Percentiles rank a stretch among this genome's conserved stretches.
Evolutionary conservation across 2,113 vertebrate species (phyloP).

Genomic region (Aspiorhynchus laticeps): DNA sequence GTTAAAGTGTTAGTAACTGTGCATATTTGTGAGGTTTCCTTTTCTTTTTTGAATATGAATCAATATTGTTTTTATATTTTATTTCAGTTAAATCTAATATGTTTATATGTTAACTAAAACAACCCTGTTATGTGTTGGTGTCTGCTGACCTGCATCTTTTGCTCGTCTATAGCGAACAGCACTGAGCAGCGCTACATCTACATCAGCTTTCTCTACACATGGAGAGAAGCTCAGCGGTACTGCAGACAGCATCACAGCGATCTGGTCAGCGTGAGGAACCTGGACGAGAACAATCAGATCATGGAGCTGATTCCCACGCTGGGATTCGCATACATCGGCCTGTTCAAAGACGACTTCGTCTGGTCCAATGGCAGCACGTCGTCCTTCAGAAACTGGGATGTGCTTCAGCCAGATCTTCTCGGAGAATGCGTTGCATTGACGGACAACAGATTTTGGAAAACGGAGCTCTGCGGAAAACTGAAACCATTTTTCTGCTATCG

Average conservation of each 20-base stretch:
- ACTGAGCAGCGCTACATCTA: background rate
- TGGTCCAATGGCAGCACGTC: slow-evolving; percentile 17
- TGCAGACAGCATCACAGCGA: slow-evolving; percentile 29
- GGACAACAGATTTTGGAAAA: background rate
- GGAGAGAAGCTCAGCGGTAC: slow-evolving; percentile 11
- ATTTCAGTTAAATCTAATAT: background rate
- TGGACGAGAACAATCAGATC: background rate
- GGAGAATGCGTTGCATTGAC: background rate
- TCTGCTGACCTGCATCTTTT: too few species aligned
- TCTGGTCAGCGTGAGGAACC: slow-evolving; percentile 30
- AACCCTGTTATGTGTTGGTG: too few species aligned
- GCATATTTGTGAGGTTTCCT: too few species aligned
- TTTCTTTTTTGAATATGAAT: too few species aligned
- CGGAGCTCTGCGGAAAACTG: background rate
- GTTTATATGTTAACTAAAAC: background rate
- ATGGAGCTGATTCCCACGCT: background rate
- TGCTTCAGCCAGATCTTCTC: background rate
- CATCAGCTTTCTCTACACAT: background rate
- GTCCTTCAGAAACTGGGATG: slow-evolving; percentile 25
- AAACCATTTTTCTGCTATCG: slow-evolving; percentile 28
- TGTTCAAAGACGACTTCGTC: background rate
- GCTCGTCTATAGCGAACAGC: background rate
- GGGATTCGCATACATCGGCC: background rate
- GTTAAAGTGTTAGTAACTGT: too few species aligned
- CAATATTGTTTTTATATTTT: too few species aligned